Conservation (phyloP, 2,113 vertebrate genomes). For the Takifugu bimaculatus region DNA sequence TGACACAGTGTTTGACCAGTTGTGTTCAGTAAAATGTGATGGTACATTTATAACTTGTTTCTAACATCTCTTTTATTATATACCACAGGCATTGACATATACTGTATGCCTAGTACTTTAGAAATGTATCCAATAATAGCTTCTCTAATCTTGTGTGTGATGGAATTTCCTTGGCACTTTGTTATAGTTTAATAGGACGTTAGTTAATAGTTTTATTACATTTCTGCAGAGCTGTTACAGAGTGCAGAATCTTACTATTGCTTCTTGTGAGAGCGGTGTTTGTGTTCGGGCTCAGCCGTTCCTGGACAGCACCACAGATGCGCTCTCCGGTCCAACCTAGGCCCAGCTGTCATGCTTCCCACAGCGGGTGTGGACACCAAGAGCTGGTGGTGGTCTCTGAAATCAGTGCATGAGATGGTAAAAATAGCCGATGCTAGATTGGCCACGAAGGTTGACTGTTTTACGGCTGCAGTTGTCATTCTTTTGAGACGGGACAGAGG, state of each 20-base stretch:
- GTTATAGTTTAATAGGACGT: too few species aligned
- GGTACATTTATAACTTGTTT: too few species aligned
- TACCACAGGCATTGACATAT: too few species aligned
- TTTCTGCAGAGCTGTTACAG: neutral
- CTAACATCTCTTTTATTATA: too few species aligned
- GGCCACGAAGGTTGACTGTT: slow-evolving; percentile 32
- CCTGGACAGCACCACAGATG: slow-evolving; percentile 21
- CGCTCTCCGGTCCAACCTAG: slow-evolving; percentile 9
- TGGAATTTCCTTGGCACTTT: neutral
- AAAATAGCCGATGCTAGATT: slow-evolving; percentile 56
- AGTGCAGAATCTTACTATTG: neutral
- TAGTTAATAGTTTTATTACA: neutral
- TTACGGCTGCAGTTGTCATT: slow-evolving; percentile 55
- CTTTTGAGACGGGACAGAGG: slow-evolving; percentile 16
- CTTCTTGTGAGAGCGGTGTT: neutral
- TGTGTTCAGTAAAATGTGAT: too few species aligned
- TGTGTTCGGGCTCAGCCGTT: slow-evolving; percentile 18
- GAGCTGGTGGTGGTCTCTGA: slow-evolving; percentile 16
- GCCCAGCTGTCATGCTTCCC: slow-evolving; percentile 52
- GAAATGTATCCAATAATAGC: neutral
- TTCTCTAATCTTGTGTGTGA: neutral
- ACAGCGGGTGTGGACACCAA: slow-evolving; percentile 26
- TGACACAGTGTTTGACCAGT: neutral
- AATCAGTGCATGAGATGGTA: slow-evolving; percentile 30
- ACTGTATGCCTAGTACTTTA: neutral